Evolutionary conservation across 2,113 vertebrate species (phyloP), one percentile per base, ranked within the genome.

Genomic region (Callipepla squamata): DNA sequence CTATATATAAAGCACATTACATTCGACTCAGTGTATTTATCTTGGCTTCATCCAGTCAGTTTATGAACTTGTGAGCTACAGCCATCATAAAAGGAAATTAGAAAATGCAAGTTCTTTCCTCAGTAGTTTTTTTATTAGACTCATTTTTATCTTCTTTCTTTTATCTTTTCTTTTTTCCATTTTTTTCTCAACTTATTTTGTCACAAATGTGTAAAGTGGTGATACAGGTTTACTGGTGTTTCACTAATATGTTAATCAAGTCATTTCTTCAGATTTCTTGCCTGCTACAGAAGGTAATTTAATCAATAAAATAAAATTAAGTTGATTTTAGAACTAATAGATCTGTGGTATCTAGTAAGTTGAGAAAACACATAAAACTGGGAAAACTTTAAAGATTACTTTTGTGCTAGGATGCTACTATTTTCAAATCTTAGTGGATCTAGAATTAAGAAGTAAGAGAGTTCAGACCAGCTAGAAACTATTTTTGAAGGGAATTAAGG

Each of bases 401-500:
- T 62, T 63, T 16, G n/a, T 90, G 12, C 40, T 57, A 21, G 16
- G 66, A 50, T 74, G n/a, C 9, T 47, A 48, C 25, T 59, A 8
- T 65, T 66, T 79, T 10, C 22, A 87, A 4, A 62, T 90, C 25
- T 42, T 82, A 22, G 67, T 74, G 42, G 87, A 76, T 21, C 21
- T 67, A 42, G 5, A 82, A 69, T 74, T 40, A 94, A 89, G 67
- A 21, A 86, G 17, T 14, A 42, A 53, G 7, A 67, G 42, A 18
- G n/a, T 22, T 85, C 70, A 85, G 9, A 88, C 65, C 32, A 74
- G 34, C 34, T 74, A 73, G 6, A 66, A 48, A 40, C 34, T 94
- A 65, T 78, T 96, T 75, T 22, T 89, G 32, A 90, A 12, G 65
- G 88, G 73, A 94, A 80, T 77, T 91, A 93, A 80, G 82, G 77